Conservation (phyloP, 2,797 vertebrate species). For the Oreonectes daqikongensis region DNA sequence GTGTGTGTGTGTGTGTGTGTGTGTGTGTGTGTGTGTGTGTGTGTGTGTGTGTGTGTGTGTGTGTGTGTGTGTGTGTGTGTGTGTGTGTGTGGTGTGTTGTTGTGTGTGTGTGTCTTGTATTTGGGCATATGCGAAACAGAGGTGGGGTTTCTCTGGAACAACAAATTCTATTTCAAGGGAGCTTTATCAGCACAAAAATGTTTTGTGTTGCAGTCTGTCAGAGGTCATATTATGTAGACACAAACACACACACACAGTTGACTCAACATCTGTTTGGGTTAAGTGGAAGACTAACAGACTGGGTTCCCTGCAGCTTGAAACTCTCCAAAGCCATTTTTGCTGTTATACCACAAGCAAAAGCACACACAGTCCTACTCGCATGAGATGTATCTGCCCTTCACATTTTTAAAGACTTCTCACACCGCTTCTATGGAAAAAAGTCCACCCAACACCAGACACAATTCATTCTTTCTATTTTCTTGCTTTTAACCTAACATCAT, state of each 20-base stretch:
- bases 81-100: constrained; percentile 35
- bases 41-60: constrained; percentile 36
- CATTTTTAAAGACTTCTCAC: constrained; percentile 5
- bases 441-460: background rate
- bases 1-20: constrained; percentile 34
- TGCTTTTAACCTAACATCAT: background rate
- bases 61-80: constrained; percentile 34
- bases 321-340: constrained; percentile 40
- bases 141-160: constrained; percentile 48
- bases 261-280: constrained; percentile 58
- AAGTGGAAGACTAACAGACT: constrained; percentile 49
- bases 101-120: constrained; percentile 29
- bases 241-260: constrained; percentile 31
- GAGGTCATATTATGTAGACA: constrained; percentile 56
- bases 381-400: constrained; percentile 21
- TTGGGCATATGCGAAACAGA: constrained; percentile 46
- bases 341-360: constrained; percentile 38
- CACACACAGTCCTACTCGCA: constrained; percentile 30
- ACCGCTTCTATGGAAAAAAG: background rate
- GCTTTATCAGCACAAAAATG: constrained; percentile 55
- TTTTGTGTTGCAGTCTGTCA: constrained; percentile 42
- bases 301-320: constrained; percentile 49
- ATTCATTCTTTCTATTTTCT: background rate
- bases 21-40: constrained; percentile 34
- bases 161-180: constrained; percentile 52